Base-by-base conservation (phyloP, 2,797 vertebrate genomes). In the Hippocampus kuda region DNA sequence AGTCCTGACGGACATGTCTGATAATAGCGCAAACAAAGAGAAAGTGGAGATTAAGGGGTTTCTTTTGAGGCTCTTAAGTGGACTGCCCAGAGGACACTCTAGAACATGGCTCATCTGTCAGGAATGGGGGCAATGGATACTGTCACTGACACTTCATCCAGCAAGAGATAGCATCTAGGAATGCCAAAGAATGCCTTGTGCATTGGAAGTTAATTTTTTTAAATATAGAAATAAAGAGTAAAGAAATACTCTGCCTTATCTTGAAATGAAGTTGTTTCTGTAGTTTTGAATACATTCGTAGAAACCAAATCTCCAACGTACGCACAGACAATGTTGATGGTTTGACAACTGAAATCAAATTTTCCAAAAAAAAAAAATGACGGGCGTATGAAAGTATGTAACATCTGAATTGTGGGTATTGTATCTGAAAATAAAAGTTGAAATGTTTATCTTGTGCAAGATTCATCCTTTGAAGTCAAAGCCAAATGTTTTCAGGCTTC, bases 11-110 rank as follows among this genome's bases (percentile, higher is more conserved):
- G 88, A 87, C 88, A 87, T 85, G 75, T 83, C 83, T 85, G 83
- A 87, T 88, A 86, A 84, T 81, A 70, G 80, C 77, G 79, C 83
- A 88, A 86, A 90, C 84, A 87, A 88, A 89, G 87, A 82, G 88
- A 90, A 90, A 90, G 90, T 90, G 84, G 78, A 87, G 87, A 87
- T 88, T 88, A 87, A 89, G 86, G 81, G 84, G 84, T 80, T 85
- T 72, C 83, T 85, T 88, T 86, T 87, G 83, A 88, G 79, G 70
- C 75, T 80, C 79, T 85, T 87, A 88, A 88, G 88, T 88, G 85
- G 86, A 84, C 84, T 84, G 85, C 82, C 86, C 84, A 80, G 77
- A 88, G 83, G 86, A 87, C 79, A 72, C 82, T 80, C 70, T 70
- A 73, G 82, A 87, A 86, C 85, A 88, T 83, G 86, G 76, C 79